phyloP scores from a whole-genome alignment of 2,797 vertebrate species.

The Rhincodon typus region DNA sequence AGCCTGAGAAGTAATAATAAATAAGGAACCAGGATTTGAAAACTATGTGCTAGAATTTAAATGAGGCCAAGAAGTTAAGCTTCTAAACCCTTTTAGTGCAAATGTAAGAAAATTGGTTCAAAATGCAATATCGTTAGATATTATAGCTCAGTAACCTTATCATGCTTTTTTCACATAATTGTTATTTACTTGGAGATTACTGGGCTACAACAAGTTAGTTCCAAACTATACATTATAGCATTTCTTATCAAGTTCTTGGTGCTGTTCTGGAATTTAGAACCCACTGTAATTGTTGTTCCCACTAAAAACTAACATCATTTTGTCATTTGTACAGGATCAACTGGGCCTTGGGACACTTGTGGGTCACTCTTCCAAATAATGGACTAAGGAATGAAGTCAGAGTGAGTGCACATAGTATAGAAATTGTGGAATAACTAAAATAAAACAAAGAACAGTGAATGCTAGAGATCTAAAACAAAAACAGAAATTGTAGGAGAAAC shows the following conservation, averaged over 20 bases:
- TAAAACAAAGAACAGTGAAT: too few species aligned
- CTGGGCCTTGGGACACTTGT: not conserved
- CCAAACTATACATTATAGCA: not conserved
- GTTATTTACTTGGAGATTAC: not conserved
- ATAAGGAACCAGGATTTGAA: not conserved
- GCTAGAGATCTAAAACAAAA: too few species aligned
- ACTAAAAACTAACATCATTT: not conserved
- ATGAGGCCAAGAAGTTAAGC: conserved; percentile 20
- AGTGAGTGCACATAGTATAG: not conserved
- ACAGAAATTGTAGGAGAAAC: too few species aligned
- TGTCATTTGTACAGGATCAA: not conserved
- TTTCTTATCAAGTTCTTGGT: not conserved
- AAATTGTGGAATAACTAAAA: not conserved
- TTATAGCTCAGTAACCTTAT: not conserved
- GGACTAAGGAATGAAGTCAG: not conserved
- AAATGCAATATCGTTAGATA: not conserved
- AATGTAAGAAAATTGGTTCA: not conserved
- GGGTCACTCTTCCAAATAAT: not conserved
- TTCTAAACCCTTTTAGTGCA: not conserved
- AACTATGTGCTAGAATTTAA: conserved; percentile 15
- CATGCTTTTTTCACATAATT: not conserved
- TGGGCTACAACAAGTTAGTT: not conserved
- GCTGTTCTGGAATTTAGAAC: not conserved
- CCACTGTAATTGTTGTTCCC: not conserved
- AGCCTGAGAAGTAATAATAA: not conserved